Evolutionary conservation across 2,888 invertebrate genomes (phyloP), one percentile per base, ranked within the genome.

Genomic region (Candidula unifasciata): DNA sequence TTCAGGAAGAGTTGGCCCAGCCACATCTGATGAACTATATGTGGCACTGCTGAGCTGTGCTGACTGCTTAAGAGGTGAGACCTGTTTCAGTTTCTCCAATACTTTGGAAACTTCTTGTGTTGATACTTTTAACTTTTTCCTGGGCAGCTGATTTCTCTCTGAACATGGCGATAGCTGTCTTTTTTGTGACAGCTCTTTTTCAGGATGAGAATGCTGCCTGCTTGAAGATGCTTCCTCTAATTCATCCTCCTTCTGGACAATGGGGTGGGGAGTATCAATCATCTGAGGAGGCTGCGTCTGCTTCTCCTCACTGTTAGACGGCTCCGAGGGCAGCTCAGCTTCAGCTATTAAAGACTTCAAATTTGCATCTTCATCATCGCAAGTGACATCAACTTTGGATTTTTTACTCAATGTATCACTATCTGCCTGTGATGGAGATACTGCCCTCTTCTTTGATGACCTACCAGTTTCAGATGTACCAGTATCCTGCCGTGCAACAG

Each of bases 61-160:
- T 71, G 35, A 21, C 52, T 74, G 54, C 73, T 73, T 52, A 52
- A 3, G n/a, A 27, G 73, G 73, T 44, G 74, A 30, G 1, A 74
- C 74, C 44, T 54, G 54, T 74, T 74, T 74, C 54, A 74, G 74
- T 30, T 54, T 74, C 21, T 74, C 27, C 74, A 74, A 16, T 2
- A 54, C 74, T 54, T 74, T 54, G 3, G 74, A 54, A 27, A 44
- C 37, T 27, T 33, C 78, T 37, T 78, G 24, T 21, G 35, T 33
- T 37, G 37, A 60, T n/a, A 79, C 68, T 21, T 66, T 79, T 18
- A n/a, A n/a, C 68, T 44, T 68, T 21, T 68, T 66, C 6, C 27
- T 21, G n/a, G 68, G 13, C 18, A 27, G 79, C 66, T 79, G 44
- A 37, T 79, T 21, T n/a, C 68, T 66, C 3, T 21, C 37, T 6